Base-by-base conservation (phyloP, 1,140 invertebrate genomes). In the Zaprionus camerounensis region DNA sequence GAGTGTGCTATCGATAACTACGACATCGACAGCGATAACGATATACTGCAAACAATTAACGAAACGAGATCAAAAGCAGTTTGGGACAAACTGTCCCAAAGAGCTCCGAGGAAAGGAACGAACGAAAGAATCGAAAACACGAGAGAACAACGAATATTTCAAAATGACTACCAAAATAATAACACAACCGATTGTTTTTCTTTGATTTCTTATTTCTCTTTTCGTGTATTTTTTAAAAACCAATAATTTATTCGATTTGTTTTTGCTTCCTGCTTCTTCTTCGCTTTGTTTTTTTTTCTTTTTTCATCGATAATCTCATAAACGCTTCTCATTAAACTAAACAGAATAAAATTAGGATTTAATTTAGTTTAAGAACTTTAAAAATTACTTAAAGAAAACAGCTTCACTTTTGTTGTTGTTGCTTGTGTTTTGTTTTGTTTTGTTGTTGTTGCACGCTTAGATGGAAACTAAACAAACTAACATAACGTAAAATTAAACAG, bases 321-420 rank as follows among this genome's bases (percentile, higher is more conserved):
- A 88, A 88, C 81, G 81, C 81, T 85, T 85, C 83, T 73, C 78
- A 91, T 91, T 88, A 88, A 88, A 81, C 84, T 91, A 91, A 91
- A 90, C 81, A 88, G 82, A 85, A 88, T 91, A 91, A 82, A 90
- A 85, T 77, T 91, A 91, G 65, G 58, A 71, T 76, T 88, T 88
- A 91, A 87, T 88, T 88, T 84, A 90, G 77, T 81, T 90, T 88
- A 90, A 81, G 83, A 76, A 88, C 84, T 88, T 74, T 87, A 87
- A 80, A 82, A 78, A 90, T 85, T 91, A 90, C 85, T 90, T 90
- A 90, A 91, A 82, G 82, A 90, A 76, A 90, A 90, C 85, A 90
- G 85, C 86, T 90, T 90, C 85, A 82, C 85, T 73, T 79, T 76
- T 71, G 59, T 76, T 17, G 41, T 44, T 44, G 41, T 78, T 78